Evolutionary conservation across 2,888 invertebrate species (phyloP).

Genomic region (Cerastis rubricosa): DNA sequence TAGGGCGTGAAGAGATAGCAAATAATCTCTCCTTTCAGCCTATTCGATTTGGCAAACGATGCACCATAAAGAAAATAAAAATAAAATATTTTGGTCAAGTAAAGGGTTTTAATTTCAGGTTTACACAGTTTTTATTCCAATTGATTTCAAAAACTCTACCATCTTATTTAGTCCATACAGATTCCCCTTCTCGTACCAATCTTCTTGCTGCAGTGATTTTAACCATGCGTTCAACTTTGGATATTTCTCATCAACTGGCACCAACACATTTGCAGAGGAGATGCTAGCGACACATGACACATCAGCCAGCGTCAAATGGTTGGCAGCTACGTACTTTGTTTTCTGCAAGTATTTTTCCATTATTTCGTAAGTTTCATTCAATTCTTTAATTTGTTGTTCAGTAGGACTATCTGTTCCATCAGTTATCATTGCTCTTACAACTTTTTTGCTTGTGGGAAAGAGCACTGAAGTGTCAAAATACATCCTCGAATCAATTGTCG

Average conservation of each 20-base stretch:
- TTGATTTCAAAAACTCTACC: slow-evolving; percentile 19
- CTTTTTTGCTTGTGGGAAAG: slow-evolving; percentile 59
- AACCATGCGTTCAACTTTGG: slow-evolving; percentile 22
- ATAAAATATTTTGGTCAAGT: no score
- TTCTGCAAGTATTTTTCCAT: slow-evolving; percentile 38
- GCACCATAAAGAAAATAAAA: no score
- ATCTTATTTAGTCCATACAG: slow-evolving; percentile 16
- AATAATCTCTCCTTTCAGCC: no score
- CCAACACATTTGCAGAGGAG: slow-evolving; percentile 20
- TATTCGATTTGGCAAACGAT: no score
- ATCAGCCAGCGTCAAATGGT: slow-evolving; percentile 29
- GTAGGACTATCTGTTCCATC: background rate
- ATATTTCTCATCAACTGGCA: slow-evolving; percentile 17
- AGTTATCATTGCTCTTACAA: background rate
- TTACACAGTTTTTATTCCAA: background rate
- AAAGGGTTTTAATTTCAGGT: background rate
- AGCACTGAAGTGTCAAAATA: slow-evolving; percentile 60
- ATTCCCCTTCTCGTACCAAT: slow-evolving; percentile 33
- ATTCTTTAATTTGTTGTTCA: slow-evolving; percentile 3
- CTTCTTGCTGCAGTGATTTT: slow-evolving; percentile 21
- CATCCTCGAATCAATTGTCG: slow-evolving; percentile 26
- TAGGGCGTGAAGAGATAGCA: no score
- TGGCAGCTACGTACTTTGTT: slow-evolving; percentile 15
- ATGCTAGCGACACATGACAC: slow-evolving; percentile 19
- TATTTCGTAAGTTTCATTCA: slow-evolving; percentile 20